A percentile compares a stretch with the other conserved stretches of the same genome.
phyloP scores from a whole-genome alignment of 2,797 vertebrate genomes.

The Falco berigora region DNA sequence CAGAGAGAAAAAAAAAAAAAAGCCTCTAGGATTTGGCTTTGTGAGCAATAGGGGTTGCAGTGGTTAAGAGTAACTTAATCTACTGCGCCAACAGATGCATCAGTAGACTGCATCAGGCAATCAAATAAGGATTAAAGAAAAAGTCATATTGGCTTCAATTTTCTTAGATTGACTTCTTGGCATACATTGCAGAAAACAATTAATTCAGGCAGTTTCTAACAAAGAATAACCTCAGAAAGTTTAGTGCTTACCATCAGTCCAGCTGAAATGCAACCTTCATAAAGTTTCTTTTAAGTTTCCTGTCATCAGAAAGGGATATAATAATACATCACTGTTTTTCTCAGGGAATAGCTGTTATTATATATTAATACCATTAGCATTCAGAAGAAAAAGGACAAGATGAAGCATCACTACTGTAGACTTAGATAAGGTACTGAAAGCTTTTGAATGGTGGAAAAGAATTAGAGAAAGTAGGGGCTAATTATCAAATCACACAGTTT shows the following conservation, averaged over 20 bases:
- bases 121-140: constrained; percentile 60
- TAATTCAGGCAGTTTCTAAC: constrained; percentile 15
- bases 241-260: not conserved
- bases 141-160: constrained; percentile 42
- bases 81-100: constrained; percentile 10
- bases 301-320: not conserved
- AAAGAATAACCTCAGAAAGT: not conserved
- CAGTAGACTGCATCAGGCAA: constrained; percentile 48
- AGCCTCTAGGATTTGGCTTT: constrained; percentile 11
- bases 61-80: constrained; percentile 51
- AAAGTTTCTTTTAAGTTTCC: not conserved
- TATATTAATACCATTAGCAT: not conserved
- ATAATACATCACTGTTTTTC: not conserved
- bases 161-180: constrained; percentile 36
- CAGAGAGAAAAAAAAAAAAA: not conserved
- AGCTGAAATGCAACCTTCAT: not conserved
- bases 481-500: not conserved
- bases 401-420: not conserved
- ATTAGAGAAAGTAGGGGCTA: not conserved
- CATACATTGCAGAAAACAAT: constrained; percentile 4
- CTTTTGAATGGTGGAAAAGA: not conserved
- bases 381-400: not conserved
- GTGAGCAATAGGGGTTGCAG: not conserved
- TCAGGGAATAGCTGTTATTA: not conserved
- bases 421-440: not conserved